Evolutionary conservation across 2,888 invertebrate genomes (phyloP), one percentile per base, ranked within the genome.

Genomic region (Euzetes globulus): DNA sequence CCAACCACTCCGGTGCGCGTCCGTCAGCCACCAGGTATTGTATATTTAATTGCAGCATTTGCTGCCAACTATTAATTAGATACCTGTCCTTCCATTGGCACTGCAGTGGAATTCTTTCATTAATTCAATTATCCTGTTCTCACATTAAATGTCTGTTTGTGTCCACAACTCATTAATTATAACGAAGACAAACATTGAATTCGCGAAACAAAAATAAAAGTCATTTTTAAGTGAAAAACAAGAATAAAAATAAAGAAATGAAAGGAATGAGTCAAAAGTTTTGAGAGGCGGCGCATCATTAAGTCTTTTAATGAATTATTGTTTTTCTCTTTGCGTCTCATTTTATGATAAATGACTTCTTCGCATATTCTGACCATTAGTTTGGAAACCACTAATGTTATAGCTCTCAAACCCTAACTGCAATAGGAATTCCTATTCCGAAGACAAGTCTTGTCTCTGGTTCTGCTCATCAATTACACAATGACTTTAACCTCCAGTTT

Each of bases 1-100:
- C 76, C 76, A 22, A 71, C 71, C 37, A 76, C 76, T 52, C 76
- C 76, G 2, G 75, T 76, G 27, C 72, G 72, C 27, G 68, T 72
- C 27, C 76, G 76, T 33, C 76, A 76, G 33, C 76, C 76, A 68
- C 76, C 76, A 27, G 76, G 76, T 55, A 55, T 55, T 55, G 55
- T 55, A 55, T 50, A 19, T 25, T 13, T 19, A 13, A 11, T 19
- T 19, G 50, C 19, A 19, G n/a, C 50, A n/a, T 5, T n/a, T 19
- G 1, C n/a, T 3, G 4, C n/a, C 5, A 25, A 19, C 22, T 17
- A 15, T 22, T 22, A 19, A 55, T 25, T 22, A 22, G 7, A 11
- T 25, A 19, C 55, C 19, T 19, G 11, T 22, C 22, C 19, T 55
- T 25, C 55, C 25, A 52, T 19, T 52, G 6, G 9, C 5, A 47